phyloP scores from a whole-genome alignment of 2,888 invertebrate genomes.

The Antitype chi region DNA sequence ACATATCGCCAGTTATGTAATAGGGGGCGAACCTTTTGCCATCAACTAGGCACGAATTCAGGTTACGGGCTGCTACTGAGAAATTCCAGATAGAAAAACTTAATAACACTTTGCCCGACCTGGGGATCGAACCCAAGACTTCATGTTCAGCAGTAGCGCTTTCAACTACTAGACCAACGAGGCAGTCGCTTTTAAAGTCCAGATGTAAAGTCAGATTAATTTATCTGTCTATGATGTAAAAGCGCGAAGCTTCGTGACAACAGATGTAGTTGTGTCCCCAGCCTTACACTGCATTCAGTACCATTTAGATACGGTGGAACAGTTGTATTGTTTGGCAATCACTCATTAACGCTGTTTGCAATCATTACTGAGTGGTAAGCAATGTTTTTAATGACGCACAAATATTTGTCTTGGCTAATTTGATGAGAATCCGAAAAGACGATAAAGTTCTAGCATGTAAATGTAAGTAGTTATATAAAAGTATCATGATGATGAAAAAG shows the following conservation, averaged over 20 bases:
- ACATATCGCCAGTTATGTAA: no score
- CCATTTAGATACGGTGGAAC: slow-evolving; percentile 48
- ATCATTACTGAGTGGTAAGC: slow-evolving; percentile 26
- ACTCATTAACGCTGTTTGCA: slow-evolving; percentile 51
- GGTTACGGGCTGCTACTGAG: no score
- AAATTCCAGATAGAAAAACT: no score
- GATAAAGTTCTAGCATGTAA: neutral
- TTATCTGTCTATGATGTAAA: neutral
- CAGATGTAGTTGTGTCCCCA: neutral
- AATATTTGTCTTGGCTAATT: slow-evolving; percentile 24
- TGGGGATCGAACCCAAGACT: no score
- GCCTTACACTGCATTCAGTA: slow-evolving; percentile 38
- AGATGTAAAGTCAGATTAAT: neutral
- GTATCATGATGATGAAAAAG: no score
- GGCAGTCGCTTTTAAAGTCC: neutral
- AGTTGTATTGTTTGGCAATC: slow-evolving; percentile 56
- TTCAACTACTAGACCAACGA: no score
- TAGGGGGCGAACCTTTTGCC: no score
- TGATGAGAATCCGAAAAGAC: neutral
- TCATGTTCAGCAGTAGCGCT: no score
- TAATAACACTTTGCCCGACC: no score
- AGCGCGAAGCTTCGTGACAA: neutral
- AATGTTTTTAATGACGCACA: slow-evolving; percentile 26
- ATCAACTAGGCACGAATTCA: no score
- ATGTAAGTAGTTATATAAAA: no score